Conservation (phyloP, 2,113 vertebrate species). For the Mirza zaza region DNA sequence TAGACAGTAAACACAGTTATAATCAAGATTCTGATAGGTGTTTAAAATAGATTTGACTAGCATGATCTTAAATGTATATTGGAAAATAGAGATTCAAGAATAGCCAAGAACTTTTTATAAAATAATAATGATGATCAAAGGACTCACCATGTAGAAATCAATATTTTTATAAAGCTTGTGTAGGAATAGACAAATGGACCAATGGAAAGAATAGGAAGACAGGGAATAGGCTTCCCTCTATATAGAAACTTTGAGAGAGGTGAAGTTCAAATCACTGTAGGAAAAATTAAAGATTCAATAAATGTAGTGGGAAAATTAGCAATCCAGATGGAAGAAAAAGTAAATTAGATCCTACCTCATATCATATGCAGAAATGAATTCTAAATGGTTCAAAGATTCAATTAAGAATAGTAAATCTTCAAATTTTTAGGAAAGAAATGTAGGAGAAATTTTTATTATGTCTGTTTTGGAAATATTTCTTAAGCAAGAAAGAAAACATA, state of each 20-base stretch:
- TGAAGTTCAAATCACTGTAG: not conserved
- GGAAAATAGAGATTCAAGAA: not conserved
- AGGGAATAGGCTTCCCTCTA: not conserved
- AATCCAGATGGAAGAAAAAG: not conserved
- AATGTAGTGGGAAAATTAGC: not conserved
- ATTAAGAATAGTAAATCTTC: not conserved
- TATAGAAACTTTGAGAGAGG: not conserved
- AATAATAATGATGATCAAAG: not conserved
- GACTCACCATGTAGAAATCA: not conserved
- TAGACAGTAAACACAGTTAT: not conserved
- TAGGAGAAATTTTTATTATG: not conserved
- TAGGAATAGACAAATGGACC: not conserved
- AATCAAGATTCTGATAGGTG: not conserved
- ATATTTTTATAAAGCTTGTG: not conserved
- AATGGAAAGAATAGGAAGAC: not conserved
- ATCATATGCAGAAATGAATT: not conserved
- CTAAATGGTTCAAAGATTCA: not conserved
- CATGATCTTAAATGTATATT: not conserved
- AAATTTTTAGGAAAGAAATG: not conserved
- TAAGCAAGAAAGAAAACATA: not conserved
- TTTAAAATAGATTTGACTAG: not conserved
- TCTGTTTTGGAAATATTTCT: not conserved
- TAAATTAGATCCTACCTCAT: not conserved
- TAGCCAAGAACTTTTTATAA: not conserved
- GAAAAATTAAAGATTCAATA: not conserved